Percentiles rank a stretch among this genome's conserved stretches.
phyloP scores from a whole-genome alignment of 2,113 vertebrate genomes.

The Alexandromys fortis region DNA sequence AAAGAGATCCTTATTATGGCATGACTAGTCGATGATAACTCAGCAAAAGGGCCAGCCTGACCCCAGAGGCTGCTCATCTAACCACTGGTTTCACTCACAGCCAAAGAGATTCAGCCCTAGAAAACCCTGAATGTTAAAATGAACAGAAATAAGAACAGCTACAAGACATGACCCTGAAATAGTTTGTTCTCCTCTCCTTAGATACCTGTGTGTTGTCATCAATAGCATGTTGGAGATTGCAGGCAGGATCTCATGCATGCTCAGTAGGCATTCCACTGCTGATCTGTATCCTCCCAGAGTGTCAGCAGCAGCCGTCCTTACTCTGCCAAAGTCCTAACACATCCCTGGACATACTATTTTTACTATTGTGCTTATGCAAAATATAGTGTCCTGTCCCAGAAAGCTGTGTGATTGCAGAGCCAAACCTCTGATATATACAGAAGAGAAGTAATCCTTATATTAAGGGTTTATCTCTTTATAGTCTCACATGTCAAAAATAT shows the following conservation, averaged over 20 bases:
- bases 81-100: too few species aligned
- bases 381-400: neutral
- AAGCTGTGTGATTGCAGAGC: neutral
- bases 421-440: neutral
- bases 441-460: slow-evolving; percentile 31
- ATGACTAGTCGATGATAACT: neutral
- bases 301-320: neutral
- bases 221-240: neutral
- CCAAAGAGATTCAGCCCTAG: neutral
- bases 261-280: neutral
- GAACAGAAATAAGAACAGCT: neutral
- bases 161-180: neutral
- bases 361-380: neutral
- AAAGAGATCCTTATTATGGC: neutral
- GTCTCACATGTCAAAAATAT: neutral
- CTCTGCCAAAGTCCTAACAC: neutral
- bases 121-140: neutral
- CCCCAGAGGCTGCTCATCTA: too few species aligned
- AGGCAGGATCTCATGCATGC: neutral
- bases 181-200: neutral
- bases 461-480: neutral
- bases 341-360: neutral
- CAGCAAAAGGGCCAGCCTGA: neutral
- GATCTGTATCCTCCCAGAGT: neutral
- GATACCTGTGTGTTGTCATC: neutral